Evolutionary conservation across 2,888 invertebrate species (phyloP), one percentile per base, ranked within the genome.

Genomic region (Rotaria socialis): DNA sequence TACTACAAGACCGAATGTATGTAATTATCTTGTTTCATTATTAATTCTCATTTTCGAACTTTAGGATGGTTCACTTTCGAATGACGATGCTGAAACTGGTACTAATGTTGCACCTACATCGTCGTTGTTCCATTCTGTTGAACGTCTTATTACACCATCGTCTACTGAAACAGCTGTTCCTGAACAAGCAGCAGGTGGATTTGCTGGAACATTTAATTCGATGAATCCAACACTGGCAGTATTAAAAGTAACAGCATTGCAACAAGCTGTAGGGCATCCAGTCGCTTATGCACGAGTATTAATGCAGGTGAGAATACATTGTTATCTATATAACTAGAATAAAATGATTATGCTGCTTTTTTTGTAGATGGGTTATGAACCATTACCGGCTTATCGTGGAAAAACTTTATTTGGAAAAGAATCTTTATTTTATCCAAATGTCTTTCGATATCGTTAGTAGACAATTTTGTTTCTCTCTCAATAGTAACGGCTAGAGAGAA

Each of bases 351-450:
- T 27, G 7, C 24, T 50, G 14, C 8, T 47, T 80, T 41, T 35
- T 55, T 5, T 58, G 3, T 24, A 87, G 87, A 84, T 85, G 55
- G 87, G 85, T 19, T 85, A 85, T 85, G 87, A 87, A 85, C 87
- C 87, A 56, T 74, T 87, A 27, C 87, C 87, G 50, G 84, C 84
- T 16, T 85, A 60, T 60, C 84, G 80, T 84, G 80, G 85, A 52
- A 84, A 43, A 84, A 87, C 67, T 56, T 60, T 87, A 16, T 85
- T 87, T 56, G 87, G 87, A 60, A 50, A 84, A 27, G 87, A 85
- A 74, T 35, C 85, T 58, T n/a, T 67, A n/a, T 85, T 67, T 86
- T 85, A 85, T 85, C 86, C 86, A 27, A 86, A 86, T 55, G 58
- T 75, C 14, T 85, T 86, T 84, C 80, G 80, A 35, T 86, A 86